These are phyloP conservation scores for Pectinophora gossypiella DNA, from an alignment of 1,140 invertebrate species.

Conservation along the genomic window DNA sequence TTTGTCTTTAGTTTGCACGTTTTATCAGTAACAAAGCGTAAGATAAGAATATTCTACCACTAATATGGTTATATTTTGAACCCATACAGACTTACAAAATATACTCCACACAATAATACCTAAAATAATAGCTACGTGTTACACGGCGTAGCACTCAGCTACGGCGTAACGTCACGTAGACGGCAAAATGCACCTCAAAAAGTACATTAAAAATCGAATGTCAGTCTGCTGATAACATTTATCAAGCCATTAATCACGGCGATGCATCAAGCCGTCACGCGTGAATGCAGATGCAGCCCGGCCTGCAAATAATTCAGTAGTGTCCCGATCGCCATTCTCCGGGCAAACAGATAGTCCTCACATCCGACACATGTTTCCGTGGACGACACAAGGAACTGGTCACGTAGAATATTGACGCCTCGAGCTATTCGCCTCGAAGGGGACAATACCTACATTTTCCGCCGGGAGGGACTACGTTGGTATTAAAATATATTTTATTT, in stretches of 20 bases:
- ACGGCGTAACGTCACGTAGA: background rate
- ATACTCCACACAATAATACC: too few relatives aligned
- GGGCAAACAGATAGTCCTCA: slow-evolving; percentile 65
- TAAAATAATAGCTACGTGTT: too few relatives aligned
- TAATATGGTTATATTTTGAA: too few relatives aligned
- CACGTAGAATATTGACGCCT: slow-evolving; percentile 71
- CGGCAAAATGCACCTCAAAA: background rate
- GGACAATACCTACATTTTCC: slow-evolving; percentile 28
- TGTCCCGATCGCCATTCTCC: slow-evolving; percentile 51
- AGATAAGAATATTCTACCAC: too few relatives aligned
- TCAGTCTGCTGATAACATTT: background rate
- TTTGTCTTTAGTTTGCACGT: too few relatives aligned
- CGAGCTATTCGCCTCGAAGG: slow-evolving; percentile 40
- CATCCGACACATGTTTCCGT: slow-evolving; percentile 70
- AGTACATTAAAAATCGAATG: background rate
- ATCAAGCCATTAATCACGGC: slow-evolving; percentile 11
- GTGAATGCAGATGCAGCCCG: slow-evolving; percentile 33
- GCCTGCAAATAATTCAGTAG: slow-evolving; percentile 53
- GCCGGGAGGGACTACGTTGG: background rate
- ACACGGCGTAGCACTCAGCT: background rate
- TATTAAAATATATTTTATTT: slow-evolving; percentile 1
- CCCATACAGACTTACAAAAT: too few relatives aligned
- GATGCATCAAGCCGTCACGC: slow-evolving; percentile 11
- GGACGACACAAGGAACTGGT: slow-evolving; percentile 54
- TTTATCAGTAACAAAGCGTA: too few relatives aligned